Conservation (phyloP, 1,140 invertebrate species). For the Protaetia brevitarsis region DNA sequence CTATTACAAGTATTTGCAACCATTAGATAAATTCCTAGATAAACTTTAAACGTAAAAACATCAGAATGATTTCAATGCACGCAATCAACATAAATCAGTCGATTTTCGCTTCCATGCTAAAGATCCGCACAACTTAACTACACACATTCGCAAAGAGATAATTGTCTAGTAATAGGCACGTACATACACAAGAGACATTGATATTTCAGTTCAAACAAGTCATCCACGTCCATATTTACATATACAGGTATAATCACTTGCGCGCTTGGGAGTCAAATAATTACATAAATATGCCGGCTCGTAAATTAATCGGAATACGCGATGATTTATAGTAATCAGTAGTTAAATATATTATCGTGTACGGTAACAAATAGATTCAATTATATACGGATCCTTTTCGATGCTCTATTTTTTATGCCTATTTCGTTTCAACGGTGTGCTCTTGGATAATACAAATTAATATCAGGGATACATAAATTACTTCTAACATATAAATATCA, state of each 20-base stretch:
- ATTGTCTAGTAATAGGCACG: no score
- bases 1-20: no score
- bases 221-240: constrained; percentile 3
- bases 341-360: constrained; percentile 17
- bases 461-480: constrained; percentile 9
- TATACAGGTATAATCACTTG: constrained; percentile 16
- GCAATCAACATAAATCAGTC: no score
- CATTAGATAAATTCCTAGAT: no score
- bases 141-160: no score
- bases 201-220: constrained; percentile 4
- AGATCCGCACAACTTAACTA: no score
- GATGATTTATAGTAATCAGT: constrained; percentile 13
- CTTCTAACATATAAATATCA: constrained; percentile 14
- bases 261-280: constrained; percentile 1
- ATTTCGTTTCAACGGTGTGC: neutral
- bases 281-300: constrained; percentile 1
- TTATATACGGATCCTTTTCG: constrained; percentile 5
- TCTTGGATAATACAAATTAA: constrained; percentile 6
- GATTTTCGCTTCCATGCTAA: no score
- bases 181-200: no score
- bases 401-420: neutral
- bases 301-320: constrained; percentile 7
- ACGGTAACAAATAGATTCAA: constrained; percentile 16
- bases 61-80: no score
- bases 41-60: no score